Base-by-base conservation (phyloP, 2,888 invertebrate species). In the Tetanocera ferruginea region DNA sequence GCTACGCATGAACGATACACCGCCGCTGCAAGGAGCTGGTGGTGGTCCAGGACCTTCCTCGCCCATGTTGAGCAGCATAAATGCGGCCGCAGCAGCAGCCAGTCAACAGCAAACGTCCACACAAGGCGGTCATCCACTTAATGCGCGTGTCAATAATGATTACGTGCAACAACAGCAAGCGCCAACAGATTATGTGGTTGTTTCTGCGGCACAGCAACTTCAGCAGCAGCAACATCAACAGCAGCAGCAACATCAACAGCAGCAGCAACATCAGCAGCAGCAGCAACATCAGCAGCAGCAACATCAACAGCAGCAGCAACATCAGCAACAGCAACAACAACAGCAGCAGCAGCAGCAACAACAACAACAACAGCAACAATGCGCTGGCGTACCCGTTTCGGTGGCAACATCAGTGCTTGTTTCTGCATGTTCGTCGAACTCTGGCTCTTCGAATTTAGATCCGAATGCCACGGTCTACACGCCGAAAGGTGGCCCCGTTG, bases 401-500 rank as follows among this genome's bases (percentile, higher is more conserved):
- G 85, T 88, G 73, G 85, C 86, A 9, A 83, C 84, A 64, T 84
- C 87, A 5, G 81, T 85, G 5, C 84, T 86, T 70, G 84, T 84
- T 66, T 64, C 81, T 57, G 81, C 83, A 31, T 82, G 82, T 28
- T 80, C 79, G 6, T 81, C 83, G 19, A 83, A 81, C 28, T 80
- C 81, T 6, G 86, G 86, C n/a, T 77, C 83, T 25, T 90, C 90
- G 9, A 93, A 92, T 85, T 92, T 97, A 80, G 97, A 97, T 91
- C 97, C 97, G 77, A 96, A 97, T 91, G 97, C 97, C 82, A 94
- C 94, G 81, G 95, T 95, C 83, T 97, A 97, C 91, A 97, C 96
- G 82, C 97, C 97, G 81, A 96, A 96, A 87, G 90, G 91, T 83
- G 92, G 92, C 81, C 91, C 92, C 4, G 78, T 76, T 3, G 62